These are phyloP conservation scores for Coenobita brevimanus DNA, from an alignment of 1,140 invertebrate genomes.

Conservation along the genomic window DNA sequence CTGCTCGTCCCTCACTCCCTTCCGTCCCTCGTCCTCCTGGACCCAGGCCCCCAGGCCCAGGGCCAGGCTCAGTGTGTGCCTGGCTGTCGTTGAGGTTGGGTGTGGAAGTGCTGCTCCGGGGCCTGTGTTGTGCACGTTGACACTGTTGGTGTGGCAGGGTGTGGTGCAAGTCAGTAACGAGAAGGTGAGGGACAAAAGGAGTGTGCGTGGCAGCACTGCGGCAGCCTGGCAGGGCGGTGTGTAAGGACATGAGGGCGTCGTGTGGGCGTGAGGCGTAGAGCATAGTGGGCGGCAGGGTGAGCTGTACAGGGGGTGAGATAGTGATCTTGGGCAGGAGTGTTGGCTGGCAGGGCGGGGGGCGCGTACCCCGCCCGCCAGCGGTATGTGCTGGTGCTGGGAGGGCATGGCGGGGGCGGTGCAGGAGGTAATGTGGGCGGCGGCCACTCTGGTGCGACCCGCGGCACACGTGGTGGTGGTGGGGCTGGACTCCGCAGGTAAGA, in stretches of 20 bases:
- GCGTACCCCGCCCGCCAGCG: slow-evolving; percentile 31
- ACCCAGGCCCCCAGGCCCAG: no score
- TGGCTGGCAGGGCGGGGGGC: background rate
- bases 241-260: background rate
- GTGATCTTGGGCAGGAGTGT: no score
- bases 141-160: no score
- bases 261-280: background rate
- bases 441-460: slow-evolving; percentile 52
- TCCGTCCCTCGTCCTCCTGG: no score
- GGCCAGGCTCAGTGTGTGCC: no score
- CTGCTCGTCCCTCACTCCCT: no score
- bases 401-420: slow-evolving; percentile 55
- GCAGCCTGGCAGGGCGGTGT: background rate
- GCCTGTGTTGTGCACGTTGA: no score
- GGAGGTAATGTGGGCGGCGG: slow-evolving; percentile 50
- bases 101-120: no score
- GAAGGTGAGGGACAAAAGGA: no score
- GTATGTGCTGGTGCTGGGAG: slow-evolving; percentile 39
- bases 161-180: no score
- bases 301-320: background rate
- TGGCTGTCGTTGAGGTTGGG: no score
- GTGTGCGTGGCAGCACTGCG: no score
- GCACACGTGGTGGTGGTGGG: slow-evolving; percentile 95
- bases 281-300: background rate
- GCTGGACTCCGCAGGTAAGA: slow-evolving; percentile 97